These are phyloP conservation scores for Drosophila cognata DNA, from an alignment of 2,888 invertebrate species.

Conservation along the genomic window DNA sequence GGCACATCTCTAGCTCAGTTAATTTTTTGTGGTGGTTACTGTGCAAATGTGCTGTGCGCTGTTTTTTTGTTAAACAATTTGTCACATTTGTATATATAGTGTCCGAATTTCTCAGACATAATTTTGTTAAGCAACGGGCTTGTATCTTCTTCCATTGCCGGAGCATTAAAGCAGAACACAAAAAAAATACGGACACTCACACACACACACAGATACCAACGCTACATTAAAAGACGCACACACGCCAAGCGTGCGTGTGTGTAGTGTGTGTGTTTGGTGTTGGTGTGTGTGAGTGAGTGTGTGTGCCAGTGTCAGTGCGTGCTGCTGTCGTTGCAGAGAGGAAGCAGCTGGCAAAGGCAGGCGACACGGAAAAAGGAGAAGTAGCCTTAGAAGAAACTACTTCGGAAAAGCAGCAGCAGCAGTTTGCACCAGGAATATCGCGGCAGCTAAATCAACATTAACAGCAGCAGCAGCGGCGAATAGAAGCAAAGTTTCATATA, in stretches of 20 bases:
- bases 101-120: neutral
- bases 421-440: constrained; percentile 5
- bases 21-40: constrained; percentile 62
- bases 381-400: constrained; percentile 11
- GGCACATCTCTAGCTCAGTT: constrained; percentile 39
- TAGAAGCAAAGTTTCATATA: neutral
- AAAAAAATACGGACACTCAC: constrained; percentile 25
- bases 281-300: constrained; percentile 2
- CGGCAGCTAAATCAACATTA: constrained; percentile 4
- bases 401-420: constrained; percentile 8
- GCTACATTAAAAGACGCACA: constrained; percentile 55
- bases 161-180: constrained; percentile 5
- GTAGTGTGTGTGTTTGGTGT: constrained; percentile 15
- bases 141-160: neutral
- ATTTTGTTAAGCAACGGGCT: constrained; percentile 6
- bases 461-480: neutral
- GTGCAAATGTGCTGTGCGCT: constrained; percentile 48
- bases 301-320: constrained; percentile 43
- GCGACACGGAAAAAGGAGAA: constrained; percentile 43
- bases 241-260: constrained; percentile 46
- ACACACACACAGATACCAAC: constrained; percentile 25
- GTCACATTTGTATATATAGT: constrained; percentile 18
- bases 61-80: constrained; percentile 5
- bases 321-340: constrained; percentile 60
- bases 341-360: constrained; percentile 46